Conservation (phyloP, 2,113 vertebrate genomes). For the Cynoglossus semilaevis region DNA sequence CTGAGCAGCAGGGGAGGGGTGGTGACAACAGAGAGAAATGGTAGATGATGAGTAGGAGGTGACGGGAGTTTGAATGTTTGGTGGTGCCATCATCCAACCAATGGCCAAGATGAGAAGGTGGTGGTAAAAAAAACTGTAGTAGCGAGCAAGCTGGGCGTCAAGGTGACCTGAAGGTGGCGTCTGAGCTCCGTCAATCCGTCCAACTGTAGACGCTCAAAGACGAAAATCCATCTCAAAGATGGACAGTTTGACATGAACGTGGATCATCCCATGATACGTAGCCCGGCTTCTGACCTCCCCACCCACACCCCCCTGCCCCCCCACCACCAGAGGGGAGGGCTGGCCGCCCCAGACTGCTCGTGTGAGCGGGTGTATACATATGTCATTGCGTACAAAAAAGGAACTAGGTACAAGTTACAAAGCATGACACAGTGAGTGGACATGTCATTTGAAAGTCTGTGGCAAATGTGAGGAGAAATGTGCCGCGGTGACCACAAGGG, state of each 20-base stretch:
- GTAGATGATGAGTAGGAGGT: constrained; percentile 39
- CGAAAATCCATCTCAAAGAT: constrained; percentile 66
- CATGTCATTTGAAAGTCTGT: background rate
- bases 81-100: background rate
- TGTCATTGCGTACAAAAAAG: constrained; percentile 35
- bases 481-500: background rate
- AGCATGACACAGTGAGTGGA: constrained; percentile 15
- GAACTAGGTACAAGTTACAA: constrained; percentile 15
- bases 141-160: background rate
- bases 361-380: constrained; percentile 47
- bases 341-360: constrained; percentile 45
- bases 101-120: no score
- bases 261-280: constrained; percentile 73
- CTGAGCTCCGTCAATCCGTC: constrained; percentile 17
- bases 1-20: constrained; percentile 62
- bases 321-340: constrained; percentile 48
- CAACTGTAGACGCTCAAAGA: constrained; percentile 69
- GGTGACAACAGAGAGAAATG: constrained; percentile 42
- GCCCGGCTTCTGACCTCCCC: constrained; percentile 71
- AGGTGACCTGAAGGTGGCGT: background rate
- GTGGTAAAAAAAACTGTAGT: background rate
- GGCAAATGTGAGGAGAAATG: background rate
- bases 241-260: constrained; percentile 74
- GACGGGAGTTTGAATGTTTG: constrained; percentile 12
- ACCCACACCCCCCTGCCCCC: constrained; percentile 48